Conservation (phyloP, 2,888 invertebrate species). For the Platycheirus rosarum region DNA sequence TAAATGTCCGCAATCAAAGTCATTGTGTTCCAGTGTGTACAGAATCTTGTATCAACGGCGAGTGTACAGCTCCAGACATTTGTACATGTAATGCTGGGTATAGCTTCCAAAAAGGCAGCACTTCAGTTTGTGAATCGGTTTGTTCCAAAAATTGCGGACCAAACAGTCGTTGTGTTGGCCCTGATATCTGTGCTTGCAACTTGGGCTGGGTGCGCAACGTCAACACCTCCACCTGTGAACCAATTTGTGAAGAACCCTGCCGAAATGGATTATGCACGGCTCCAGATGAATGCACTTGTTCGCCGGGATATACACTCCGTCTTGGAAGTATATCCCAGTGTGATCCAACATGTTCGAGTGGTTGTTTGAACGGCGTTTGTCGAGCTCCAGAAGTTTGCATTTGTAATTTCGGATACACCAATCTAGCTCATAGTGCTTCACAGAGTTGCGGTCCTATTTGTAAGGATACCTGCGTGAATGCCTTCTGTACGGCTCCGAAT, state of each 20-base stretch:
- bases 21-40: conserved; percentile 78
- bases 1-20: conserved; percentile 76
- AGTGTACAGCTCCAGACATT: conserved; percentile 78
- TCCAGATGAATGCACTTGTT: conserved; percentile 83
- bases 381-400: conserved; percentile 83
- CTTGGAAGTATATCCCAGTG: conserved; percentile 76
- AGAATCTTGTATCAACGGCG: conserved; percentile 78
- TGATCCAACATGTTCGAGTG: conserved; percentile 79
- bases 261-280: conserved; percentile 80
- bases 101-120: conserved; percentile 76
- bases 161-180: conserved; percentile 84
- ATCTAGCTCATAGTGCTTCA: conserved; percentile 74
- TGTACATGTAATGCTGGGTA: conserved; percentile 79
- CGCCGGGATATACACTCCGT: conserved; percentile 78
- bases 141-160: conserved; percentile 80
- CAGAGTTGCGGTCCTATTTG: conserved; percentile 83
- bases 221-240: conserved; percentile 76
- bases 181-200: conserved; percentile 85
- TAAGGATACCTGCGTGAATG: conserved; percentile 83
- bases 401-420: conserved; percentile 78
- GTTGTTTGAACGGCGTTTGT: conserved; percentile 78
- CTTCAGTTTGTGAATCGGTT: conserved; percentile 79
- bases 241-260: conserved; percentile 78
- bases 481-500: conserved; percentile 82
- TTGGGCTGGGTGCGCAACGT: conserved; percentile 81